Conservation (phyloP, 1,140 invertebrate genomes). For the Brachionus manjavacas region DNA sequence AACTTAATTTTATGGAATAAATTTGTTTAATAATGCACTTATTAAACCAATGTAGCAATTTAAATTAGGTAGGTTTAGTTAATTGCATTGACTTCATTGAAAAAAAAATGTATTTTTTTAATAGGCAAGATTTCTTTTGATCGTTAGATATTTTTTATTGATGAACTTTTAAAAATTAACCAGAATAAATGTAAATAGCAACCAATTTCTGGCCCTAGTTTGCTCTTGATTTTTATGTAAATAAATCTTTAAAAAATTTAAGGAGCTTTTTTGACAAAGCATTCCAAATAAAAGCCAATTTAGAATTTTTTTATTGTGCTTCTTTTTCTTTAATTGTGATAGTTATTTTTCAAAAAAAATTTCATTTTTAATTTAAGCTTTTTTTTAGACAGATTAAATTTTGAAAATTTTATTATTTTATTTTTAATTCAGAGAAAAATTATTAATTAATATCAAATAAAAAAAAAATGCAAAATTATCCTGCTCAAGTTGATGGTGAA, state of each 20-base stretch:
- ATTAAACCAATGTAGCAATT: background rate
- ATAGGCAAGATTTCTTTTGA: background rate
- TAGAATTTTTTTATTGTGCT: background rate
- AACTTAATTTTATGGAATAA: background rate
- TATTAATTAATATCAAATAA: background rate
- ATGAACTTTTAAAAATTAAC: background rate
- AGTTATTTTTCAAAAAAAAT: too few species aligned
- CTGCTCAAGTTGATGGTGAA: background rate
- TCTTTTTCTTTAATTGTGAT: too few species aligned
- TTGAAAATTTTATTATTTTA: background rate
- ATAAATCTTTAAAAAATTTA: background rate
- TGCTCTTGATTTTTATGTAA: background rate
- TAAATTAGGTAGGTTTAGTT: background rate
- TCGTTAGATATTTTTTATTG: background rate
- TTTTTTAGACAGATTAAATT: background rate
- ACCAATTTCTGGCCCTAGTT: background rate
- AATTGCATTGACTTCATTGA: too few species aligned
- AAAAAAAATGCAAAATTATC: slow-evolving; percentile 25
- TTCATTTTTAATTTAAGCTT: too few species aligned
- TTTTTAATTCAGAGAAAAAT: background rate
- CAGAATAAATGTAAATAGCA: background rate
- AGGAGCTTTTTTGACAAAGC: too few species aligned
- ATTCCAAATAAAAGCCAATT: background rate
- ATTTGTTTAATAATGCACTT: background rate
- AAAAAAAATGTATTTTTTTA: background rate